phyloP scores from a whole-genome alignment of 2,113 vertebrate genomes.

The Oceanodroma tethys region DNA sequence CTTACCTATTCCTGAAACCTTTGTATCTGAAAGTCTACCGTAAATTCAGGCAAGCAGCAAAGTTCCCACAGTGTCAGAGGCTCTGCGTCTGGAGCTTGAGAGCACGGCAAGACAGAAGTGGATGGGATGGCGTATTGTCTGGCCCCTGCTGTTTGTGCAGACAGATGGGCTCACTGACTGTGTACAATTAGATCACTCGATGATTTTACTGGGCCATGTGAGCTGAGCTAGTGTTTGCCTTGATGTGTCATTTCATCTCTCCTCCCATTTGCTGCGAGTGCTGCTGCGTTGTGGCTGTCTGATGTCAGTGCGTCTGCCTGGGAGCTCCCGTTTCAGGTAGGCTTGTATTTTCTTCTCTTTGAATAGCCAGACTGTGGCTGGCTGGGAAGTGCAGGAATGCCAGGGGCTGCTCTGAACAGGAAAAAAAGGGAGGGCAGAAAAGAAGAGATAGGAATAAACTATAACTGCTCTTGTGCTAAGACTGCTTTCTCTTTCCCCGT shows the following conservation, averaged over 20 bases:
- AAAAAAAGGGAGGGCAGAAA: not conserved
- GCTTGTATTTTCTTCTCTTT: not conserved
- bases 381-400: not conserved
- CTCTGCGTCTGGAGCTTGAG: not conserved
- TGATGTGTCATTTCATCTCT: not conserved
- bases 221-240: not conserved
- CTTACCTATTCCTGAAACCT: not conserved
- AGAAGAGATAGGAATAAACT: not conserved
- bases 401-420: not conserved
- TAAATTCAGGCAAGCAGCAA: not conserved
- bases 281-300: not conserved
- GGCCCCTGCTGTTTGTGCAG: not conserved
- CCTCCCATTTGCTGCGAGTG: not conserved
- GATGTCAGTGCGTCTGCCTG: not conserved
- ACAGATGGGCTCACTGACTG: not conserved
- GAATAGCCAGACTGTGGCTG: not conserved
- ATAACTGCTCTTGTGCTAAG: not conserved
- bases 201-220: not conserved
- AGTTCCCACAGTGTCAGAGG: not conserved
- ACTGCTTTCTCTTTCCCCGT: not conserved
- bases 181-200: not conserved
- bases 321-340: slow-evolving; percentile 17
- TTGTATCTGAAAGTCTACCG: not conserved
- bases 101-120: not conserved
- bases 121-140: not conserved